A percentile compares a stretch with the other conserved stretches of the same genome.
Conservation (phyloP, 2,888 invertebrate genomes). For the Cactoblastis cactorum region DNA sequence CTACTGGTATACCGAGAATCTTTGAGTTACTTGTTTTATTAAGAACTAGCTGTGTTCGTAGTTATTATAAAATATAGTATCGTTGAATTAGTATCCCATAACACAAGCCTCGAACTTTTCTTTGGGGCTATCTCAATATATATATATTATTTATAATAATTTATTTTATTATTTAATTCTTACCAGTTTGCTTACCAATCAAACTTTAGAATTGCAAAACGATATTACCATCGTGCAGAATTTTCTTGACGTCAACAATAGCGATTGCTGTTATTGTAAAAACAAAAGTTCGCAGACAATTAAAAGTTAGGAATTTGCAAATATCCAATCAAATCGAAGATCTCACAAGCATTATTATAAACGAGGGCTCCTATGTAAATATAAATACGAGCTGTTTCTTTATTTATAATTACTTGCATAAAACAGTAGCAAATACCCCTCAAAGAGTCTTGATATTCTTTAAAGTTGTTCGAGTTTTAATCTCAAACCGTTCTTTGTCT, state of each 20-base stretch:
- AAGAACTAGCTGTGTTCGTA: too few relatives aligned
- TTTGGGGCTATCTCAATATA: too few relatives aligned
- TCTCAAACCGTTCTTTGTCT: constrained; percentile 20
- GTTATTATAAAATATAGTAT: too few relatives aligned
- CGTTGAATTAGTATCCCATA: too few relatives aligned
- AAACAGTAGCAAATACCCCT: constrained; percentile 11
- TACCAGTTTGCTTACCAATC: background rate
- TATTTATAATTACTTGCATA: constrained; percentile 9
- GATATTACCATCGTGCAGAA: background rate
- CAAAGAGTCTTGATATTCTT: constrained; percentile 16
- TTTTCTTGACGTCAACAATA: background rate
- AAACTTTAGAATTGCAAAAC: constrained; percentile 1
- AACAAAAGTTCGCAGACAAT: constrained; percentile 13
- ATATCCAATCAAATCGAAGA: constrained; percentile 11
- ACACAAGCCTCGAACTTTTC: too few relatives aligned
- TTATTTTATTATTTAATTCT: background rate
- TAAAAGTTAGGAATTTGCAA: constrained; percentile 12
- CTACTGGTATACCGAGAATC: too few relatives aligned
- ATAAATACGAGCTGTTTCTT: background rate
- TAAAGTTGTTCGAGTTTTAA: constrained; percentile 20
- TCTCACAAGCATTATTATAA: constrained; percentile 14
- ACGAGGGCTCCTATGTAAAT: constrained; percentile 15
- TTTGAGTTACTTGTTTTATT: too few relatives aligned
- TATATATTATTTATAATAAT: background rate
- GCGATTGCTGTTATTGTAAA: constrained; percentile 11